phyloP scores from a whole-genome alignment of 2,113 vertebrate genomes.

The Tetraodon nigroviridis region DNA sequence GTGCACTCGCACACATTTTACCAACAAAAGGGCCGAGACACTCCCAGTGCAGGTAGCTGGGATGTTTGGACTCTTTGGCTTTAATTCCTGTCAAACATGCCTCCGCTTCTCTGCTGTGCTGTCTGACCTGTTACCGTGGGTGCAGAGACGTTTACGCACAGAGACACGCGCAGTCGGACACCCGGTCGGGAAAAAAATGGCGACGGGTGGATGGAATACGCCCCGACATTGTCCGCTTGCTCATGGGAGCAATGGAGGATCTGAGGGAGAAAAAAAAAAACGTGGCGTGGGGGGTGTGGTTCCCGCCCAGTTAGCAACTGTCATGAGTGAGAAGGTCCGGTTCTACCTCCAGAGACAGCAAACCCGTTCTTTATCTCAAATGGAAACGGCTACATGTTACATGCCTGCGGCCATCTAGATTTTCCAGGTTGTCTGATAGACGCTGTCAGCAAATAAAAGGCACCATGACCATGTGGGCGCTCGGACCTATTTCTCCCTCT shows the following conservation, averaged over 20 bases:
- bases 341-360: too few species aligned
- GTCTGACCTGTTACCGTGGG: slow-evolving; percentile 8
- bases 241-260: slow-evolving; percentile 28
- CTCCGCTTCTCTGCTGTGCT: slow-evolving; percentile 11
- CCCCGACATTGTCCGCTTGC: not conserved
- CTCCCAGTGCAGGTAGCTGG: not conserved
- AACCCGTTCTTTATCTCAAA: not conserved
- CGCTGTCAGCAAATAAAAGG: not conserved
- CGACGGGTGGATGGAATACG: not conserved
- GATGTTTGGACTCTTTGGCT: slow-evolving; percentile 35
- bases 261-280: slow-evolving; percentile 3
- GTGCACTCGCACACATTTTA: slow-evolving; percentile 15
- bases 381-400: not conserved
- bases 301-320: slow-evolving; percentile 17
- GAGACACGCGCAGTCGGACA: slow-evolving; percentile 6
- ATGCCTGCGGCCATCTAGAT: too few species aligned
- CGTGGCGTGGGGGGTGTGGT: slow-evolving; percentile 2
- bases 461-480: not conserved
- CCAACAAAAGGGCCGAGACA: slow-evolving; percentile 1
- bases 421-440: slow-evolving; percentile 5
- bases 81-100: slow-evolving; percentile 33
- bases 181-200: slow-evolving; percentile 19
- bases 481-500: slow-evolving; percentile 42
- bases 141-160: not conserved
- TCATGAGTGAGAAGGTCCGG: not conserved